phyloP scores from a whole-genome alignment of 2,888 invertebrate species.

The Sarcophaga rosellei region DNA sequence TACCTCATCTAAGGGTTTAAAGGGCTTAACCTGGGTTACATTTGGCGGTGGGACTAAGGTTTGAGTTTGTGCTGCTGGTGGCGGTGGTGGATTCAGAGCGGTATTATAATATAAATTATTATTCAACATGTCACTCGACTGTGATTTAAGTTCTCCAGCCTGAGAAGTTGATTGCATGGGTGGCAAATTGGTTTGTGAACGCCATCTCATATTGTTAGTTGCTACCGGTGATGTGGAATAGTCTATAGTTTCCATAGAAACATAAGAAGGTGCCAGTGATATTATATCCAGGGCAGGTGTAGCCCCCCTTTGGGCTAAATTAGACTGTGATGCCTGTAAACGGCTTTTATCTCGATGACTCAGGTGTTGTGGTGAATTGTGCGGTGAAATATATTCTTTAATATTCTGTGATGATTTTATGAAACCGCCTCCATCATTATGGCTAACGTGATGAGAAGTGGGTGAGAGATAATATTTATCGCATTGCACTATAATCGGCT shows the following conservation, averaged over 20 bases:
- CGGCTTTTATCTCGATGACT: constrained; percentile 42
- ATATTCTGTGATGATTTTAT: constrained; percentile 80
- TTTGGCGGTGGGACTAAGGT: constrained; percentile 62
- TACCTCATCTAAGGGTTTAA: constrained; percentile 77
- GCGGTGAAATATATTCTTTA: constrained; percentile 79
- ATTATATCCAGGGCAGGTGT: constrained; percentile 73
- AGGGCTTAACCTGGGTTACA: constrained; percentile 69
- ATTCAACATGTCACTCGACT: constrained; percentile 78
- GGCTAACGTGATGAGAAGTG: constrained; percentile 76
- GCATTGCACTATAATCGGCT: constrained; percentile 78
- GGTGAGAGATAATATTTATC: constrained; percentile 80
- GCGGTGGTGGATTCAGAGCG: constrained; percentile 64
- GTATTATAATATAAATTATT: constrained; percentile 67
- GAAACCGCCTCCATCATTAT: constrained; percentile 78
- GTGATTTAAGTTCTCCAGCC: constrained; percentile 73
- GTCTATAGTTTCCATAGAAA: constrained; percentile 73
- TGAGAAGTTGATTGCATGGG: constrained; percentile 50
- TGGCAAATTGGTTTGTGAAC: constrained; percentile 66
- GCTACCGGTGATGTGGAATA: constrained; percentile 70
- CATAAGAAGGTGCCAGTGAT: constrained; percentile 77
- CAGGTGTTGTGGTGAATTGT: constrained; percentile 73
- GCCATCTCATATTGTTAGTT: constrained; percentile 57
- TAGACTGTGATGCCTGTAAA: constrained; percentile 60
- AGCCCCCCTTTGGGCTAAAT: constrained; percentile 65
- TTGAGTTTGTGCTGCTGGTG: constrained; percentile 57